phyloP scores from a whole-genome alignment of 2,888 invertebrate genomes.

The Candidula unifasciata region DNA sequence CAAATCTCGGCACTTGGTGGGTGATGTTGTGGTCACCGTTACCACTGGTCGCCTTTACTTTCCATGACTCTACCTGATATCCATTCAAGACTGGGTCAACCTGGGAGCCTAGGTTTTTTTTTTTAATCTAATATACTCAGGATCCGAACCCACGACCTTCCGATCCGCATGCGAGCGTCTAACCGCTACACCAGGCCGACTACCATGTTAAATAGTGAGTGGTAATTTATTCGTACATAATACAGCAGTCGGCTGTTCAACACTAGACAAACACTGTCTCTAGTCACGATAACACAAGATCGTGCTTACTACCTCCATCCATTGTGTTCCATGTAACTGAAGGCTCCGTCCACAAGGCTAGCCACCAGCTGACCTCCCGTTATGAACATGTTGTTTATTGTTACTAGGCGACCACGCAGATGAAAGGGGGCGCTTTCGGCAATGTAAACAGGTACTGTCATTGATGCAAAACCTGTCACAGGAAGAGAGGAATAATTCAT shows the following conservation, averaged over 20 bases:
- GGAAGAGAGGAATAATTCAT: neutral
- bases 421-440: conserved; percentile 80
- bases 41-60: too few relatives aligned
- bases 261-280: too few relatives aligned
- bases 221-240: too few relatives aligned
- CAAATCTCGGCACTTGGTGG: neutral
- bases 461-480: conserved; percentile 79
- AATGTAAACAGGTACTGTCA: conserved; percentile 81
- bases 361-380: conserved; percentile 81
- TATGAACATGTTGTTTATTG: conserved; percentile 80
- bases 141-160: too few relatives aligned
- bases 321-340: conserved; percentile 78
- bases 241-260: too few relatives aligned
- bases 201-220: too few relatives aligned
- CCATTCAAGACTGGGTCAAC: too few relatives aligned
- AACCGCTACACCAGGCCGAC: too few relatives aligned
- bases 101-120: too few relatives aligned
- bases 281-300: neutral
- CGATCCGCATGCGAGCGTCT: too few relatives aligned
- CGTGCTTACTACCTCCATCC: conserved; percentile 80
- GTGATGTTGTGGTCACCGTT: too few relatives aligned
- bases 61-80: too few relatives aligned
- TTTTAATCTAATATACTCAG: neutral
- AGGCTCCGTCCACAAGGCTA: conserved; percentile 80
- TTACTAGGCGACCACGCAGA: conserved; percentile 80